A percentile compares a stretch with the other conserved stretches of the same genome.
These are phyloP conservation scores for Melipona beecheii DNA, from an alignment of 2,888 invertebrate genomes.

Conservation along the genomic window DNA sequence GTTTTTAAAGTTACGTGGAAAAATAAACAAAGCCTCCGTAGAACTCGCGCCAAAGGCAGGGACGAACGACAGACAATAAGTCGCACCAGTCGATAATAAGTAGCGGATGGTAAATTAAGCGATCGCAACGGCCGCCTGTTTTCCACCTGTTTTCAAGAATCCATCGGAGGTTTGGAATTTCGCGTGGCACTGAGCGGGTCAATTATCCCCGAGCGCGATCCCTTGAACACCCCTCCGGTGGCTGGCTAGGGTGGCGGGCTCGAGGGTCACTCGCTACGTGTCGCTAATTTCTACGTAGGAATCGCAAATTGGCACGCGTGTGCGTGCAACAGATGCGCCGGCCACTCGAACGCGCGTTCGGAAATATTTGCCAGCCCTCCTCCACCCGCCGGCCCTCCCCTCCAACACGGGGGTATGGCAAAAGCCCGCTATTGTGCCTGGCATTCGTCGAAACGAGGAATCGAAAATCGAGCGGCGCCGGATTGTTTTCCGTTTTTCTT, in stretches of 20 bases:
- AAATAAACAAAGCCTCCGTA: too few relatives aligned
- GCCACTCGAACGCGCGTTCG: conserved; percentile 79
- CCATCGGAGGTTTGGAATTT: conserved; percentile 13
- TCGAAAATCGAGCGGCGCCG: conserved; percentile 49
- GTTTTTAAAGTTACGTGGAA: too few relatives aligned
- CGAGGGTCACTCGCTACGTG: conserved; percentile 70
- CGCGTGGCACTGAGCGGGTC: conserved; percentile 10
- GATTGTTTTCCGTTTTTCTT: conserved; percentile 18
- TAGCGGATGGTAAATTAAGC: too few relatives aligned
- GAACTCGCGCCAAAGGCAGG: too few relatives aligned
- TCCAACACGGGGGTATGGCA: background rate
- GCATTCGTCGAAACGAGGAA: conserved; percentile 51
- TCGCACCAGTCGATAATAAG: background rate
- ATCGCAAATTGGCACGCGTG: conserved; percentile 78
- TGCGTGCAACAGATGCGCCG: conserved; percentile 83
- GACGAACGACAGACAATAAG: too few relatives aligned
- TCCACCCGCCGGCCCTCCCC: background rate
- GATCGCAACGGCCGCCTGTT: background rate
- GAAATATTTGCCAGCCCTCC: conserved; percentile 77
- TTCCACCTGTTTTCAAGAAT: background rate
- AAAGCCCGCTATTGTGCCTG: conserved; percentile 46
- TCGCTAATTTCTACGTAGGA: conserved; percentile 78
- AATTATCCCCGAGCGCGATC: conserved; percentile 29
- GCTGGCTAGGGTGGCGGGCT: conserved; percentile 64
- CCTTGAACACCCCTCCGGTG: conserved; percentile 21